phyloP scores from a whole-genome alignment of 2,888 invertebrate species.

The Nephrotoma flavescens region DNA sequence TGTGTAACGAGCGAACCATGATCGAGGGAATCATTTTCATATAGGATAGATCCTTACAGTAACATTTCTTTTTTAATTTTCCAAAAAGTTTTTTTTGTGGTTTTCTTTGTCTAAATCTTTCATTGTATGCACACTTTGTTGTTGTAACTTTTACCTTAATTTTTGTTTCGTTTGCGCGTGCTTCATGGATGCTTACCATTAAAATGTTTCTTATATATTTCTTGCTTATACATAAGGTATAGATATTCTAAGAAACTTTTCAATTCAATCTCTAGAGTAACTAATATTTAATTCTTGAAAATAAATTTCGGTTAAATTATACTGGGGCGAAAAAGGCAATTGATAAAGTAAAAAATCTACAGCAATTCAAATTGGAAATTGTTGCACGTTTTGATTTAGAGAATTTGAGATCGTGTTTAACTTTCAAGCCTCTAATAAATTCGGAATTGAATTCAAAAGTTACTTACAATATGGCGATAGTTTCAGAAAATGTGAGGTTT shows the following conservation, averaged over 20 bases:
- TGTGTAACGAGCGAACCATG: background rate
- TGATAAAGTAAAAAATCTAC: background rate
- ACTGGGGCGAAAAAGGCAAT: background rate
- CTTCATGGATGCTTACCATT: background rate
- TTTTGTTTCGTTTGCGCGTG: background rate
- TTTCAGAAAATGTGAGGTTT: too few species aligned
- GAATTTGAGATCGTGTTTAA: too few species aligned
- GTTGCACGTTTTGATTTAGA: too few species aligned
- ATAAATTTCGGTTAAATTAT: background rate
- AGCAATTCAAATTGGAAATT: background rate
- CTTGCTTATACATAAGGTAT: background rate
- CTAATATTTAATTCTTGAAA: background rate
- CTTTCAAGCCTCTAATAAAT: too few species aligned
- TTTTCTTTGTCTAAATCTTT: background rate
- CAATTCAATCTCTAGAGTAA: too few species aligned
- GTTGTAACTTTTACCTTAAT: background rate
- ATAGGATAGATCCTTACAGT: background rate
- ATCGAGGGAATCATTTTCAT: background rate
- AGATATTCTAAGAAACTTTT: too few species aligned
- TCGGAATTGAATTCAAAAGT: too few species aligned
- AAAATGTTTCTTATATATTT: background rate
- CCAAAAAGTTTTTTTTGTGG: background rate
- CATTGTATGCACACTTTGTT: background rate
- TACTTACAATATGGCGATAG: too few species aligned
- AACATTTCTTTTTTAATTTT: background rate